Evolutionary conservation across 2,113 vertebrate genomes (phyloP).

Genomic region (Melanerpes formicivorus): DNA sequence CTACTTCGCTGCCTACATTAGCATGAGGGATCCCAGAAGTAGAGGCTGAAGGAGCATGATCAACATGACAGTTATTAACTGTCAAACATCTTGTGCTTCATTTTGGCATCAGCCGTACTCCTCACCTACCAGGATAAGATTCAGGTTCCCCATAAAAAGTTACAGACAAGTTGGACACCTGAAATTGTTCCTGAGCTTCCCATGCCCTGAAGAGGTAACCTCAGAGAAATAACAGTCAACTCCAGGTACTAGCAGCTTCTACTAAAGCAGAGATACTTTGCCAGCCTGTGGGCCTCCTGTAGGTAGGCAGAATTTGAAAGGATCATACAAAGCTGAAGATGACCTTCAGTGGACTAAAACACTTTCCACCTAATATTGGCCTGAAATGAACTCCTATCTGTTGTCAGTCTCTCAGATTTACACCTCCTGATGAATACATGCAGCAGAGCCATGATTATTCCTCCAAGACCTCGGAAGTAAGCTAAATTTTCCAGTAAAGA

Average conservation of each 20-base stretch:
- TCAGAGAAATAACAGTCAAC: background rate
- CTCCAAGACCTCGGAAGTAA: background rate
- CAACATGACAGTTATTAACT: background rate
- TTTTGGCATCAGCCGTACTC: background rate
- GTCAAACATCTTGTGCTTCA: background rate
- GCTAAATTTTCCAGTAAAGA: background rate
- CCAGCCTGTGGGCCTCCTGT: background rate
- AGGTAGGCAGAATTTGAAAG: background rate
- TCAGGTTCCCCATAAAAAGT: accelerated
- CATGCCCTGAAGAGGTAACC: background rate
- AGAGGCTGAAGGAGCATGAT: background rate
- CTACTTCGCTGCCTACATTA: background rate
- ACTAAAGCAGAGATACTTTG: background rate
- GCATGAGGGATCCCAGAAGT: background rate
- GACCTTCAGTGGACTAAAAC: background rate
- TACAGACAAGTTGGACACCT: background rate
- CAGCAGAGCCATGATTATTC: background rate
- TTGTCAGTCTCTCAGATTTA: background rate
- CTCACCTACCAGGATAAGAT: background rate
- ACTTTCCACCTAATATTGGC: background rate
- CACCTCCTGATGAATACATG: background rate
- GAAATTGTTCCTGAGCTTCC: background rate
- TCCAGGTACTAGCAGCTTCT: background rate
- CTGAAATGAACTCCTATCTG: background rate
- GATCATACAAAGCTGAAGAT: background rate